Evolutionary conservation across 2,888 invertebrate genomes (phyloP).

Genomic region (Ectemnius cavifrons): DNA sequence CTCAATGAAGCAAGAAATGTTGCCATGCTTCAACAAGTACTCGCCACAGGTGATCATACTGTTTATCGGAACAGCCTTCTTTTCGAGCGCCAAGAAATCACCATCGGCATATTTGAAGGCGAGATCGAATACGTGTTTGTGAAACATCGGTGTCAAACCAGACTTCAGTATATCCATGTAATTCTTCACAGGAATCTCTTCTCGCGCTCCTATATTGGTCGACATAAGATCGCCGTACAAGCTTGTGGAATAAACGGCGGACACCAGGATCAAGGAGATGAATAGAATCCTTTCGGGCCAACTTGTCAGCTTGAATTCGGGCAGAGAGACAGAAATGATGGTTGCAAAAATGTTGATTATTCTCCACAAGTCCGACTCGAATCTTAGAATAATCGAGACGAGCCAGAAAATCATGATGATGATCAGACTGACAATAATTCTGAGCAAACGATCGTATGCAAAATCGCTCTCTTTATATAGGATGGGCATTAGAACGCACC

Average conservation of each 20-base stretch:
- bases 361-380: conserved; percentile 30
- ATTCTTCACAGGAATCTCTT: conserved; percentile 3
- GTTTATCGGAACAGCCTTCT: neutral
- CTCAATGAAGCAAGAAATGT: conserved; percentile 36
- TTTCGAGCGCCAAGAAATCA: conserved; percentile 6
- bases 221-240: conserved; percentile 32
- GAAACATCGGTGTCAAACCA: neutral
- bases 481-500: conserved; percentile 34
- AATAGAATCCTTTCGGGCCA: conserved; percentile 20
- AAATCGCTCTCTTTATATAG: neutral
- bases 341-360: conserved; percentile 36
- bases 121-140: neutral
- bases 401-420: conserved; percentile 25
- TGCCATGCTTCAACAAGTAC: conserved; percentile 1
- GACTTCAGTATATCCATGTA: conserved; percentile 22
- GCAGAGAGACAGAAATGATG: conserved; percentile 13
- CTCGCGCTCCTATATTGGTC: neutral
- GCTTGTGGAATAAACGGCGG: conserved; percentile 16
- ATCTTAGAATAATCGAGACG: conserved; percentile 19
- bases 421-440: neutral
- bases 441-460: neutral
- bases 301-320: neutral
- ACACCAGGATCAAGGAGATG: neutral
- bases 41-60: neutral
- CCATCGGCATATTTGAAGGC: conserved; percentile 9